phyloP scores from a whole-genome alignment of 2,113 vertebrate species.

The Hyperopisus bebe region DNA sequence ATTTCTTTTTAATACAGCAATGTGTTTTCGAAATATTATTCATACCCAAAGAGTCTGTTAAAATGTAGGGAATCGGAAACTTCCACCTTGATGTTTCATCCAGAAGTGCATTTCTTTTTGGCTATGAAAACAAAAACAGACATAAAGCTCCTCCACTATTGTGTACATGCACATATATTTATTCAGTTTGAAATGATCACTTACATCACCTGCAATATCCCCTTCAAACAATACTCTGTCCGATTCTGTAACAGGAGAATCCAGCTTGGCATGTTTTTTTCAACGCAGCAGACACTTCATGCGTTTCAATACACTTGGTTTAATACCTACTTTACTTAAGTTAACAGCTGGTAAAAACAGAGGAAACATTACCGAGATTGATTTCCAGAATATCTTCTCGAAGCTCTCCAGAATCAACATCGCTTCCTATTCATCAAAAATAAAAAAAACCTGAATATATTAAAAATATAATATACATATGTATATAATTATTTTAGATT shows the following conservation, averaged over 20 bases:
- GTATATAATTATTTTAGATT: neutral
- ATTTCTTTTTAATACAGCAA: neutral
- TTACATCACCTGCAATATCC: constrained; percentile 58
- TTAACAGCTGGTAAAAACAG: neutral
- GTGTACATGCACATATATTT: neutral
- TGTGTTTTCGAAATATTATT: constrained; percentile 10
- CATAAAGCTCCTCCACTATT: neutral
- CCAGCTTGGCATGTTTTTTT: neutral
- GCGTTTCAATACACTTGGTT: neutral
- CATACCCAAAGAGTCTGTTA: constrained; percentile 76
- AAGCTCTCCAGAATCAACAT: constrained; percentile 54
- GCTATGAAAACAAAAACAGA: constrained; percentile 42
- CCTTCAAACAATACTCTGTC: constrained; percentile 53
- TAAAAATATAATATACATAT: neutral
- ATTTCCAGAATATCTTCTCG: constrained; percentile 58
- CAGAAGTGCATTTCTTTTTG: constrained; percentile 64
- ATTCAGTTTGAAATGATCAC: constrained; percentile 23
- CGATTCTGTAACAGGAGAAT: constrained; percentile 34
- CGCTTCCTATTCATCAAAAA: constrained; percentile 34
- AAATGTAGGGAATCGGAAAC: constrained; percentile 80
- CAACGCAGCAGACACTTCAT: neutral
- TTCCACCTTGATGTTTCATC: constrained; percentile 67
- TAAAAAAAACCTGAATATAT: neutral
- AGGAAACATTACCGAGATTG: constrained; percentile 48
- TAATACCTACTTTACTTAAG: neutral